These are phyloP conservation scores for Anas bernieri DNA, from an alignment of 2,797 vertebrate genomes.

Conservation along the genomic window DNA sequence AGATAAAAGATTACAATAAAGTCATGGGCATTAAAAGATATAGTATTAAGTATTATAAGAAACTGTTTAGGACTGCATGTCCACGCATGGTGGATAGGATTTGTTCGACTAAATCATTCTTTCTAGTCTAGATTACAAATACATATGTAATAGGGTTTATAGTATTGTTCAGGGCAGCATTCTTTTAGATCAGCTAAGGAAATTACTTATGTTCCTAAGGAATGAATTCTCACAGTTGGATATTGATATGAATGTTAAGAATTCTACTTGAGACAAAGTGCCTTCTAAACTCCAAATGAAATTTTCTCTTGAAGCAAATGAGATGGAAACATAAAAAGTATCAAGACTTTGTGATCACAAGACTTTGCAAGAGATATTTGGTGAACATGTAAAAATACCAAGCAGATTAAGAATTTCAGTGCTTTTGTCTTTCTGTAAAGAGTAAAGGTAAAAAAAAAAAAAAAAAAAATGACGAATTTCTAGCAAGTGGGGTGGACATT, in stretches of 20 bases:
- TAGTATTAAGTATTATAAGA: neutral
- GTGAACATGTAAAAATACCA: neutral
- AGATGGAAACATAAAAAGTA: neutral
- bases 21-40: neutral
- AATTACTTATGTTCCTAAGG: neutral
- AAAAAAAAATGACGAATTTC: neutral
- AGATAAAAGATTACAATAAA: neutral
- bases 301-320: neutral
- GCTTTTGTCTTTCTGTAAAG: neutral
- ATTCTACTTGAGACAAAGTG: neutral
- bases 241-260: neutral
- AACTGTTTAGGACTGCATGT: neutral
- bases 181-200: neutral
- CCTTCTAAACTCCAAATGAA: neutral
- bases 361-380: neutral
- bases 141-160: neutral
- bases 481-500: neutral
- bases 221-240: constrained; percentile 17
- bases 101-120: neutral
- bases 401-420: neutral
- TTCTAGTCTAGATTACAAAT: neutral
- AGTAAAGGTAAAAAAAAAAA: neutral
- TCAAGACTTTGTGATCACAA: neutral
- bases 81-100: neutral
- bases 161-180: neutral